These are phyloP conservation scores for Bombus polaris DNA, from an alignment of 1,140 invertebrate genomes.

Conservation along the genomic window DNA sequence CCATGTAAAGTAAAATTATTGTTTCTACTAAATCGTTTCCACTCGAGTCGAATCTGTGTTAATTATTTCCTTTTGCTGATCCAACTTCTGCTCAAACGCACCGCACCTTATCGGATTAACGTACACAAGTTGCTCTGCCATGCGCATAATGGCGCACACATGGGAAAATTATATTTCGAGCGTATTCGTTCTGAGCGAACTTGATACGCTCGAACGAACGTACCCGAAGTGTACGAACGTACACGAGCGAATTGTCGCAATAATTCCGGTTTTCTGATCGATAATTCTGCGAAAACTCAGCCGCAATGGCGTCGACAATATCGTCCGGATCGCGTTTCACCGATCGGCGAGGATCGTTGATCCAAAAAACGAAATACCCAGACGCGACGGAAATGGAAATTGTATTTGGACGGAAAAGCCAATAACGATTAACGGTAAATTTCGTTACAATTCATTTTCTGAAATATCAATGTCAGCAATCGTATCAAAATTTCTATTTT, in stretches of 20 bases:
- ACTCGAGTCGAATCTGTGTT: background rate
- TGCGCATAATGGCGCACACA: background rate
- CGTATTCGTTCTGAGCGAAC: background rate
- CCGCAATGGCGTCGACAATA: background rate
- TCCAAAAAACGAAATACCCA: background rate
- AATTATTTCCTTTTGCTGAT: background rate
- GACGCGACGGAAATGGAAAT: too few species aligned
- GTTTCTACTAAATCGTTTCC: background rate
- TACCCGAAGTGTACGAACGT: too few species aligned
- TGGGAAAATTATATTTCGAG: slow-evolving; percentile 2
- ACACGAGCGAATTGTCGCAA: background rate
- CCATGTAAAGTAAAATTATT: background rate
- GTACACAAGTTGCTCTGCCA: background rate
- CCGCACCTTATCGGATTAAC: slow-evolving; percentile 7
- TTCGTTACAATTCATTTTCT: too few species aligned
- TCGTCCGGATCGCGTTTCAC: background rate
- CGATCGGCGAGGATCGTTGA: background rate
- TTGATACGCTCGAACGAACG: background rate
- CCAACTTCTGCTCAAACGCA: background rate
- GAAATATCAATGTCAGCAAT: background rate
- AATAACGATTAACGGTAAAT: too few species aligned
- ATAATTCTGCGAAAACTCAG: background rate
- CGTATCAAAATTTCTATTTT: background rate
- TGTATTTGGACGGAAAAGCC: too few species aligned
- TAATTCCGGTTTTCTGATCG: background rate